These are phyloP conservation scores for Odocoileus hemionus DNA, from an alignment of 2,113 vertebrate genomes.

Conservation along the genomic window DNA sequence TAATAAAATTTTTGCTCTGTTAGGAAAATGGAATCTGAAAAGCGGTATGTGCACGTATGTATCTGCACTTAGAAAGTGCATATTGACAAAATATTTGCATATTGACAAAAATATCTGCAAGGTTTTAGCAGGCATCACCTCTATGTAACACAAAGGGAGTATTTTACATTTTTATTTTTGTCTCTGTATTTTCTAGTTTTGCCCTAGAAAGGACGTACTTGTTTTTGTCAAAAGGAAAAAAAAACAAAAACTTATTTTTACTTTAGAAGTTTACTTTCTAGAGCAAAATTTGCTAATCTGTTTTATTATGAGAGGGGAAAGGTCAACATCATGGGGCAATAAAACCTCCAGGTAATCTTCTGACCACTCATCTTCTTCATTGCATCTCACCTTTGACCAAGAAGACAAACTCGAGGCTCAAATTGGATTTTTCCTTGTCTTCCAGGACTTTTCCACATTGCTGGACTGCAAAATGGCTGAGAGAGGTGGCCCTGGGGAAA, in stretches of 20 bases:
- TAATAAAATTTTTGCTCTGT: background rate
- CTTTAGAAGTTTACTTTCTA: background rate
- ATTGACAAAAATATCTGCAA: background rate
- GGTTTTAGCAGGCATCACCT: background rate
- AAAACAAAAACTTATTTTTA: background rate
- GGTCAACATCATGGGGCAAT: background rate
- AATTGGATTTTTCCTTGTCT: background rate
- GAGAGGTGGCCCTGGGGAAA: background rate
- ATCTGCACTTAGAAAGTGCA: background rate
- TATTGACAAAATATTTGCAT: background rate
- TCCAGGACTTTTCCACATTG: background rate
- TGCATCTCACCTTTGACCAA: background rate
- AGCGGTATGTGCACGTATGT: background rate
- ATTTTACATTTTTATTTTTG: conserved; percentile 6
- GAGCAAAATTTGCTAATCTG: background rate
- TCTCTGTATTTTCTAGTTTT: conserved; percentile 25
- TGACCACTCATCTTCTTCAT: background rate
- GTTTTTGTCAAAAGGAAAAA: conserved; percentile 6
- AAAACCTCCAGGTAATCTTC: background rate
- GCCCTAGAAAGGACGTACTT: background rate
- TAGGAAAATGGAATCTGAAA: background rate
- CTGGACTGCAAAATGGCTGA: background rate
- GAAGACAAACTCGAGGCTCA: background rate
- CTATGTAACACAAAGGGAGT: background rate
- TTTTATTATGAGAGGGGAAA: background rate